Conservation (phyloP, 2,888 invertebrate genomes). For the Amblyjoppa fuscipennis region DNA sequence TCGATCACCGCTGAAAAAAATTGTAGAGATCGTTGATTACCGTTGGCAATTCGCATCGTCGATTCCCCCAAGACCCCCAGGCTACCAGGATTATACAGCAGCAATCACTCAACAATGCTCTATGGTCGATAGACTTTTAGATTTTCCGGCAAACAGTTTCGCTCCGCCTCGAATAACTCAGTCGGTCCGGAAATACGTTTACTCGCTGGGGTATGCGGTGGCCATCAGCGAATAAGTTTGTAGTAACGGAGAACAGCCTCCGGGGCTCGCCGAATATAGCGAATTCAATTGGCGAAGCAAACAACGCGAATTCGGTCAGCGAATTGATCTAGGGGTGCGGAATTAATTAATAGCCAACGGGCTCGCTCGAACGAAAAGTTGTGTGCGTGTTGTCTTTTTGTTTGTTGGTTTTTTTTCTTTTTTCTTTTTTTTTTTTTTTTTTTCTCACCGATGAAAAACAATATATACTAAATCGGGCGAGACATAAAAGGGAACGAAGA, state of each 20-base stretch:
- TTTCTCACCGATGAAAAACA: background rate
- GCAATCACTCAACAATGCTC: background rate
- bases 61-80: background rate
- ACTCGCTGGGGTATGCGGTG: background rate
- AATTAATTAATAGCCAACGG: constrained; percentile 42
- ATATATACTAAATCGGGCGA: constrained; percentile 7
- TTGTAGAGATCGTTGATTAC: background rate
- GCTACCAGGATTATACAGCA: background rate
- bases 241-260: constrained; percentile 2
- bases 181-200: background rate
- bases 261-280: background rate
- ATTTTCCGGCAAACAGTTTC: constrained; percentile 23
- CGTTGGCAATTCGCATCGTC: background rate
- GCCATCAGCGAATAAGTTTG: constrained; percentile 27
- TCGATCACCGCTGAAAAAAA: background rate
- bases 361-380: background rate
- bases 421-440: background rate
- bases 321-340: constrained; percentile 38
- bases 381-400: background rate
- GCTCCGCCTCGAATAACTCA: constrained; percentile 21
- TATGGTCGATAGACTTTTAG: constrained; percentile 14
- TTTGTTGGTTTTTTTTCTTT: background rate
- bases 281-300: constrained; percentile 46
- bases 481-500: background rate
- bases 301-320: constrained; percentile 50